phyloP scores from a whole-genome alignment of 2,888 invertebrate species.

The Meteorus colon region DNA sequence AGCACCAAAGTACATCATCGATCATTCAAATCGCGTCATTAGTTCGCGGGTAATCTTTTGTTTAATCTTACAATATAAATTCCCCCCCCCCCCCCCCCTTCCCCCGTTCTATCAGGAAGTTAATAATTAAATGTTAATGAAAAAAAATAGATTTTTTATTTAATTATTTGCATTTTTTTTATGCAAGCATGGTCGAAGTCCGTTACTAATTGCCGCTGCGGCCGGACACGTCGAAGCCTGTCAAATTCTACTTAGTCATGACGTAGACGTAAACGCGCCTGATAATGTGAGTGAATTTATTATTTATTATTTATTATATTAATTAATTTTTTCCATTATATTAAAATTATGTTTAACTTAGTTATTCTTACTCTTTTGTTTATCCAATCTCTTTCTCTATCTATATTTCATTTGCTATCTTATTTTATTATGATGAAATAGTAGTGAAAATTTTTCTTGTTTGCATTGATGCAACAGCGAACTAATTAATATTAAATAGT shows the following conservation, averaged over 20 bases:
- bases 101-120: no score
- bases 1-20: no score
- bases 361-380: background rate
- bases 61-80: no score
- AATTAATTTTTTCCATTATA: background rate
- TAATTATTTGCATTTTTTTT: background rate
- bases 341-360: background rate
- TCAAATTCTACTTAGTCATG: slow-evolving; percentile 73
- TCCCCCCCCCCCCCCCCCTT: no score
- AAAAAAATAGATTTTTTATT: background rate
- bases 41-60: no score
- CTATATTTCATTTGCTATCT: no score
- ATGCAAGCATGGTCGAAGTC: slow-evolving; percentile 73
- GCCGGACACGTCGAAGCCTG: slow-evolving; percentile 75
- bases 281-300: slow-evolving; percentile 74
- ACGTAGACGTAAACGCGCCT: slow-evolving; percentile 74
- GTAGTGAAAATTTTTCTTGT: background rate
- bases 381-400: background rate
- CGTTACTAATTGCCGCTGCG: slow-evolving; percentile 76
- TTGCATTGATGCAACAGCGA: background rate
- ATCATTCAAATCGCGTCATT: no score
- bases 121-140: slow-evolving; percentile 13
- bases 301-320: background rate
- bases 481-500: slow-evolving; percentile 9
- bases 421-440: no score